Conservation (phyloP, 2,113 vertebrate genomes). For the Rhabdornis inornatus region DNA sequence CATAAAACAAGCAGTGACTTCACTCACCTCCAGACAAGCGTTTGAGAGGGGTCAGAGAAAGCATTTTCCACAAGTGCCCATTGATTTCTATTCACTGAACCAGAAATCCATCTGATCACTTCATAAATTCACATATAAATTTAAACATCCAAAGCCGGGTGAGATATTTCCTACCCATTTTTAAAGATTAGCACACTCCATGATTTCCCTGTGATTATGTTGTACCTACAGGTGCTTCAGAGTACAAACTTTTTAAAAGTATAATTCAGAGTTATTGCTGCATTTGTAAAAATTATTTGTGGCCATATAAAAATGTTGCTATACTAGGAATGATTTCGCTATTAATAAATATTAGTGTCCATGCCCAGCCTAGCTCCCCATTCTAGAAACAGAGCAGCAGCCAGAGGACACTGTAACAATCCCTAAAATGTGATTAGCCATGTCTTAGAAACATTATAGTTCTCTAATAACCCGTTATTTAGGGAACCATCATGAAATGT, state of each 20-base stretch:
- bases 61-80: not conserved
- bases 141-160: not conserved
- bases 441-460: not conserved
- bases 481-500: not conserved
- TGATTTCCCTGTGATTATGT: not conserved
- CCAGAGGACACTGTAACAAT: not conserved
- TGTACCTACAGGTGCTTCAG: not conserved
- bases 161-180: not conserved
- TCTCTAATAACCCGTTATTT: not conserved
- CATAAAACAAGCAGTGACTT: not conserved
- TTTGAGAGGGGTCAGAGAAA: not conserved
- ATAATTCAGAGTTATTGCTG: not conserved
- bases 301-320: not conserved
- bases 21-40: not conserved
- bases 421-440: not conserved
- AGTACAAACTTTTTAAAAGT: not conserved
- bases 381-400: not conserved
- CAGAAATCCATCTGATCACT: not conserved
- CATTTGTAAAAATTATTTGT: not conserved
- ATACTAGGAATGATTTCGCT: not conserved
- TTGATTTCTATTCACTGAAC: not conserved
- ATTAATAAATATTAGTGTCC: not conserved
- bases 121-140: not conserved
- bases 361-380: not conserved
- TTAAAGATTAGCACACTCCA: no score